Percentiles rank a stretch among this genome's conserved stretches.
Conservation (phyloP, 2,888 invertebrate species). For the Epirrhoe tristata region DNA sequence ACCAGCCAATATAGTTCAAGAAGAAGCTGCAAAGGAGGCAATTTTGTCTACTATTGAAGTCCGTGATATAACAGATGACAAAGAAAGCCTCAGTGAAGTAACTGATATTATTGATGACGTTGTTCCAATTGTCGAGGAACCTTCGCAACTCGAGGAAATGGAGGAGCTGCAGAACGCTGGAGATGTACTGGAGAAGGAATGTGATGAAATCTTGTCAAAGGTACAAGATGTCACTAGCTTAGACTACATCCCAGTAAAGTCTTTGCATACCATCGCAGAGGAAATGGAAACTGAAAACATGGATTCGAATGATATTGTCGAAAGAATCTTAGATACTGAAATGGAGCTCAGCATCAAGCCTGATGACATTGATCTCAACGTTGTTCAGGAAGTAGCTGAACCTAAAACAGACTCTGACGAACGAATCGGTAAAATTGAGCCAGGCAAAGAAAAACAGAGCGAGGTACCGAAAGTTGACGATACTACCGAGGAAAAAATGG, state of each 20-base stretch:
- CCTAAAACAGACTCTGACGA: slow-evolving; percentile 41
- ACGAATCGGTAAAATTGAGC: slow-evolving; percentile 18
- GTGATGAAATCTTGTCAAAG: slow-evolving; percentile 79
- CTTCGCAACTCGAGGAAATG: slow-evolving; percentile 58
- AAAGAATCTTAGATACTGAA: slow-evolving; percentile 74
- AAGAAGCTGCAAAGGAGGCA: slow-evolving; percentile 53
- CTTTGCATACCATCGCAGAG: slow-evolving; percentile 69
- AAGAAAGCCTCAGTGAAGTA: slow-evolving; percentile 59
- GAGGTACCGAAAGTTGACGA: slow-evolving; percentile 31
- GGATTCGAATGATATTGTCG: slow-evolving; percentile 74
- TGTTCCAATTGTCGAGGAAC: slow-evolving; percentile 72
- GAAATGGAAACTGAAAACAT: slow-evolving; percentile 74
- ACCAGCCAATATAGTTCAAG: slow-evolving; percentile 51
- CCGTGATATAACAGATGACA: slow-evolving; percentile 67
- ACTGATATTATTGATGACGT: slow-evolving; percentile 66
- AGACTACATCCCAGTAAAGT: slow-evolving; percentile 72
- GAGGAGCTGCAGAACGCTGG: slow-evolving; percentile 56
- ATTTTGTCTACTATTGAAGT: slow-evolving; percentile 62
- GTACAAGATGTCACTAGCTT: slow-evolving; percentile 78
- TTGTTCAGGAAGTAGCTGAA: slow-evolving; percentile 52
- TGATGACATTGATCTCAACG: slow-evolving; percentile 57
- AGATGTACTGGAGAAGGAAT: slow-evolving; percentile 76
- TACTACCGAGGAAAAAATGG: slow-evolving; percentile 44
- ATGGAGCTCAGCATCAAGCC: slow-evolving; percentile 70
- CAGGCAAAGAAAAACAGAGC: slow-evolving; percentile 37